These are phyloP conservation scores for Philaethria dido DNA, from an alignment of 2,888 invertebrate genomes.

Conservation along the genomic window DNA sequence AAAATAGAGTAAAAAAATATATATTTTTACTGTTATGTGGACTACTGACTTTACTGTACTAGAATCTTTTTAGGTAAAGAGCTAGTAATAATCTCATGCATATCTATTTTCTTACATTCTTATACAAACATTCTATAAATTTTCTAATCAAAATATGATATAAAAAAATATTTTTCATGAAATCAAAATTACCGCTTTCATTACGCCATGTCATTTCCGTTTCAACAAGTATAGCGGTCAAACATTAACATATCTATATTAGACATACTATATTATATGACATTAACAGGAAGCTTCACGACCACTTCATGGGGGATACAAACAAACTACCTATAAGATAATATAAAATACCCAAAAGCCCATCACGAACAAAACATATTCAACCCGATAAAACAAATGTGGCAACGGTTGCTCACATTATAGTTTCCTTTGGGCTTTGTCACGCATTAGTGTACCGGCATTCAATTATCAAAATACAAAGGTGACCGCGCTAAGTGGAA, in stretches of 20 bases:
- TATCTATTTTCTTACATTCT: too few relatives aligned
- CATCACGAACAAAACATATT: constrained; percentile 28
- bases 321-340: constrained; percentile 24
- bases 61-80: too few relatives aligned
- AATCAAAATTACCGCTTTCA: too few relatives aligned
- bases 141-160: too few relatives aligned
- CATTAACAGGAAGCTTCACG: background rate
- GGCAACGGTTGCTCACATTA: constrained; percentile 35
- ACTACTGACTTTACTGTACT: too few relatives aligned
- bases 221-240: background rate
- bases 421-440: constrained; percentile 42
- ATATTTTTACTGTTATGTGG: too few relatives aligned
- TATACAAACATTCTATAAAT: too few relatives aligned
- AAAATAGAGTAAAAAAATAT: too few relatives aligned
- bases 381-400: constrained; percentile 37
- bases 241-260: background rate
- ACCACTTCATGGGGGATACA: background rate
- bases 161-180: too few relatives aligned
- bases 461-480: constrained; percentile 55
- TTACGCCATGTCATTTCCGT: too few relatives aligned
- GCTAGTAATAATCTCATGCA: too few relatives aligned
- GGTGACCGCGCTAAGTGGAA: constrained; percentile 61
- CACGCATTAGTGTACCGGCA: constrained; percentile 44
- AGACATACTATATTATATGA: background rate
- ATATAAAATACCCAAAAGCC: constrained; percentile 20